Evolutionary conservation across 2,888 invertebrate species (phyloP).

Genomic region (Monochamus alternatus): DNA sequence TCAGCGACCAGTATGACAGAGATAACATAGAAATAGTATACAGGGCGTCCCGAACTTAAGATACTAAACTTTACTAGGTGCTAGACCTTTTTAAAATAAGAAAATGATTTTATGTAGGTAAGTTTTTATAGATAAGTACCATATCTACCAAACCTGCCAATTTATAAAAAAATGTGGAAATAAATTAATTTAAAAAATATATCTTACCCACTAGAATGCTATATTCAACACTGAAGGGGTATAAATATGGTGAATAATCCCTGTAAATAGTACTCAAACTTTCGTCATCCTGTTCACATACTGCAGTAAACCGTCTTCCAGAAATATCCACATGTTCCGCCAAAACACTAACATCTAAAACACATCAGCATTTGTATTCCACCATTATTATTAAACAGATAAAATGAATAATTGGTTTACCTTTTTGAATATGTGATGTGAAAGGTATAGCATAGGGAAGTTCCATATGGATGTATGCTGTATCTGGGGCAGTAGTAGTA

Average conservation of each 20-base stretch:
- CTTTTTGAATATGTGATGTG: conserved; percentile 61
- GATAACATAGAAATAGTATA: no score
- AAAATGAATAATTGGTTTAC: conserved; percentile 20
- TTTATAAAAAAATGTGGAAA: no score
- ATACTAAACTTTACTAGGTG: no score
- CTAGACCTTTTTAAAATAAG: no score
- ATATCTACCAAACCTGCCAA: no score
- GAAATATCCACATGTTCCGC: conserved; percentile 58
- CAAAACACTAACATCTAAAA: conserved; percentile 60
- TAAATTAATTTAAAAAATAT: no score
- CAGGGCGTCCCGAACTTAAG: no score
- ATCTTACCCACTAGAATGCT: conserved; percentile 82
- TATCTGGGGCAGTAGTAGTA: background rate
- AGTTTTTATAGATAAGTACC: no score
- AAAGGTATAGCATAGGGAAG: conserved; percentile 63
- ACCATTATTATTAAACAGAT: no score
- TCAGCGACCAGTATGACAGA: no score
- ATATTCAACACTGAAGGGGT: conserved; percentile 87
- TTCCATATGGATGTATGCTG: background rate
- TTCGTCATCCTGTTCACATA: conserved; percentile 71
- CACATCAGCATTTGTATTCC: background rate
- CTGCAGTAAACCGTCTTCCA: conserved; percentile 56
- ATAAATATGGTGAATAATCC: conserved; percentile 83
- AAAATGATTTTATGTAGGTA: no score
- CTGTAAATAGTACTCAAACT: conserved; percentile 73